Percentiles rank a stretch among this genome's conserved stretches.
These are phyloP conservation scores for Linnaemya vulpina DNA, from an alignment of 2,888 invertebrate species.

Conservation along the genomic window DNA sequence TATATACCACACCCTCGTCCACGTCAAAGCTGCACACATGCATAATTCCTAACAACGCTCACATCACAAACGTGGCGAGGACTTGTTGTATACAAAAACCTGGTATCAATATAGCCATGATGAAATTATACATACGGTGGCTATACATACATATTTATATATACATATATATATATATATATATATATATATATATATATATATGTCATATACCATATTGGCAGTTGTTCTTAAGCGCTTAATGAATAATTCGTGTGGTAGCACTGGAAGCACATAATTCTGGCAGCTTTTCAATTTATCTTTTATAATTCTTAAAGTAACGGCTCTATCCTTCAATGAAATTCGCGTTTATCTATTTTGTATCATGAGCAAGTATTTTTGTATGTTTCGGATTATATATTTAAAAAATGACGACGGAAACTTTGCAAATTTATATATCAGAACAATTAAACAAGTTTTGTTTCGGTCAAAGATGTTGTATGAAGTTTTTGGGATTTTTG, in stretches of 20 bases:
- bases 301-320: conserved; percentile 61
- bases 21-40: too few species aligned
- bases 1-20: too few species aligned
- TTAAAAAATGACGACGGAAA: conserved; percentile 51
- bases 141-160: too few species aligned
- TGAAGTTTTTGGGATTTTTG: conserved; percentile 70
- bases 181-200: too few species aligned
- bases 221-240: too few species aligned
- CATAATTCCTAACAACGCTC: too few species aligned
- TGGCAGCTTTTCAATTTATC: conserved; percentile 47
- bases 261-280: neutral
- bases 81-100: too few species aligned
- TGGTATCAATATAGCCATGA: too few species aligned
- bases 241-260: conserved; percentile 17
- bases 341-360: conserved; percentile 29
- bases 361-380: neutral
- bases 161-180: too few species aligned
- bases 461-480: conserved; percentile 70
- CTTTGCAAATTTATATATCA: conserved; percentile 70
- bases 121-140: too few species aligned
- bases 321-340: conserved; percentile 53
- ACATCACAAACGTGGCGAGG: too few species aligned
- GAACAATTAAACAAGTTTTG: conserved; percentile 70
- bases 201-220: too few species aligned
- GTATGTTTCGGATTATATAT: conserved; percentile 4